Percentiles rank a stretch among this genome's conserved stretches.
phyloP scores from a whole-genome alignment of 2,888 invertebrate species.

The Drosophila barbarae region DNA sequence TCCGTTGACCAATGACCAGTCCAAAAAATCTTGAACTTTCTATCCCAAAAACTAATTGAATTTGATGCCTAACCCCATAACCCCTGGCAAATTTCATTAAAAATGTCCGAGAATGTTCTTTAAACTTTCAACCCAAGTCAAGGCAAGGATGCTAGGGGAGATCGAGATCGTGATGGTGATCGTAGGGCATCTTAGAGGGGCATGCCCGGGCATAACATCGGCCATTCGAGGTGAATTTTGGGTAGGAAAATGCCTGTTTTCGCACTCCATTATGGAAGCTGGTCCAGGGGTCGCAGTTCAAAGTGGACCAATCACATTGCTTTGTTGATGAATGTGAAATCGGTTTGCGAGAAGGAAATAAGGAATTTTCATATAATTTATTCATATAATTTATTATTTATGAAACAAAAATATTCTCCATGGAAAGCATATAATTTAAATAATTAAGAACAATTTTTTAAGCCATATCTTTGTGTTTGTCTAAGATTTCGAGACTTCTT shows the following conservation, averaged over 20 bases:
- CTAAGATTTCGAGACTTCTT: neutral
- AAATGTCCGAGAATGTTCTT: conserved; percentile 51
- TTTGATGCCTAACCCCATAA: conserved; percentile 52
- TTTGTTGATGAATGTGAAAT: neutral
- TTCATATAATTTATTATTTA: no score
- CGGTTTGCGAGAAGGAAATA: no score
- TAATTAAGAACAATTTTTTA: neutral
- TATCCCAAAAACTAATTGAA: conserved; percentile 61
- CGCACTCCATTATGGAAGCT: conserved; percentile 32
- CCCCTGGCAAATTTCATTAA: conserved; percentile 63
- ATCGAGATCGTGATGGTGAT: no score
- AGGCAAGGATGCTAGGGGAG: conserved; percentile 16
- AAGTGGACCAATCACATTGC: conserved; percentile 25
- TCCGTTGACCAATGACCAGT: conserved; percentile 24
- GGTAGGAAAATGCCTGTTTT: conserved; percentile 61
- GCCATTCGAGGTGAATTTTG: conserved; percentile 49
- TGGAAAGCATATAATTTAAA: neutral
- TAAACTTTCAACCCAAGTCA: conserved; percentile 34
- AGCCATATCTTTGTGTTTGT: neutral
- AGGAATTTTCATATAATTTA: no score
- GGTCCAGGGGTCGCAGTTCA: conserved; percentile 17
- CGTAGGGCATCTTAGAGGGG: conserved; percentile 1
- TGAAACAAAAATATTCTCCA: rapidly evolving
- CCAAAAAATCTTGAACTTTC: conserved; percentile 59
- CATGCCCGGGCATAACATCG: neutral